Evolutionary conservation across 2,888 invertebrate genomes (phyloP).

Genomic region (Dasypogon diadema): DNA sequence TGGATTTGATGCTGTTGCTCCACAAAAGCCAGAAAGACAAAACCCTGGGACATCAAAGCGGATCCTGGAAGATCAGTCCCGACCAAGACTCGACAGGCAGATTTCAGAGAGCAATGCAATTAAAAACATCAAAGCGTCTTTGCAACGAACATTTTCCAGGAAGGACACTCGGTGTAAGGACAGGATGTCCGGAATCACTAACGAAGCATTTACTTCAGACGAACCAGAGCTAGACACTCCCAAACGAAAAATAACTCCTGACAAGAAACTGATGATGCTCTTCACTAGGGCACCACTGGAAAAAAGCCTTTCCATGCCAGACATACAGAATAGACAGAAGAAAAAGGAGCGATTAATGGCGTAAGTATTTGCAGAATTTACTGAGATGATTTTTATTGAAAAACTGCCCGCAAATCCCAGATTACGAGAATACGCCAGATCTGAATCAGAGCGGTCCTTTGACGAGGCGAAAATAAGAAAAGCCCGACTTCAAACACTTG

Average conservation of each 20-base stretch:
- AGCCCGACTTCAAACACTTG: conserved; percentile 75
- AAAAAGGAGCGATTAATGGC: conserved; percentile 77
- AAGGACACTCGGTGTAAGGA: conserved; percentile 62
- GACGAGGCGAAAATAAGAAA: conserved; percentile 76
- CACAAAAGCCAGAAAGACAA: conserved; percentile 50
- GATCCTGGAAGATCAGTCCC: neutral
- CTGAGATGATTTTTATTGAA: too few relatives aligned
- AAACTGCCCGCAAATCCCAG: conserved; percentile 68
- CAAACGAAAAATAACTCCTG: conserved; percentile 67
- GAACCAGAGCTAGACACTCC: conserved; percentile 60
- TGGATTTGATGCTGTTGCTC: conserved; percentile 33
- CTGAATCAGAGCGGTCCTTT: conserved; percentile 84
- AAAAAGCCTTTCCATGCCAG: conserved; percentile 87
- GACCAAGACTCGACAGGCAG: conserved; percentile 55
- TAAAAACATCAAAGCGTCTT: conserved; percentile 67
- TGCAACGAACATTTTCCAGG: conserved; percentile 71
- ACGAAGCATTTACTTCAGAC: conserved; percentile 63
- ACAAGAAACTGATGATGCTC: conserved; percentile 71
- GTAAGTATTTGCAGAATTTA: conserved; percentile 77
- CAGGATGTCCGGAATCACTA: conserved; percentile 57
- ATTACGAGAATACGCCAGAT: conserved; percentile 78
- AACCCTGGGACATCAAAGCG: conserved; percentile 55
- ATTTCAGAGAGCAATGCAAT: conserved; percentile 60
- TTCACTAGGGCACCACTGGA: conserved; percentile 76
- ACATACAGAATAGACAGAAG: conserved; percentile 81